Evolutionary conservation across 2,113 vertebrate species (phyloP).

Genomic region (Neogobius melanostomus): DNA sequence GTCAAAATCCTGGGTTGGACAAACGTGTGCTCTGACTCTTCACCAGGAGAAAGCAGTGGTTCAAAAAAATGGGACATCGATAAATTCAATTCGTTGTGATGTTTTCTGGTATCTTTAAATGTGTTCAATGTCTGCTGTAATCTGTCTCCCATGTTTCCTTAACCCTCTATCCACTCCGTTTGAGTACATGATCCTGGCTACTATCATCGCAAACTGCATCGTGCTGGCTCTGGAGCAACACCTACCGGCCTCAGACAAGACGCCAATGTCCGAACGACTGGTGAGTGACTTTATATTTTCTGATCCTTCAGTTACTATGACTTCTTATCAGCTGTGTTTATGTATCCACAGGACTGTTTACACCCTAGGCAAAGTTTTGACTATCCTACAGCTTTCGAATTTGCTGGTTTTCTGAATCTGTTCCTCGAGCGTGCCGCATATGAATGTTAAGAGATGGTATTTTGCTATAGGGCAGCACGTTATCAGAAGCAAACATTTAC

Average conservation of each 20-base stretch:
- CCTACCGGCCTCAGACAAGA: slow-evolving; percentile 92
- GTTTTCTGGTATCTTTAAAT: neutral
- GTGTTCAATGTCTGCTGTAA: slow-evolving; percentile 2
- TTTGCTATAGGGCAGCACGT: neutral
- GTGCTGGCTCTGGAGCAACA: slow-evolving; percentile 96
- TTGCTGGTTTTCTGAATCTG: neutral
- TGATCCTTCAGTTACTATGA: neutral
- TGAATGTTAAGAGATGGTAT: neutral
- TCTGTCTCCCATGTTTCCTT: slow-evolving; percentile 67
- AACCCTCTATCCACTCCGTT: slow-evolving; percentile 89
- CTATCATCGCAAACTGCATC: slow-evolving; percentile 98
- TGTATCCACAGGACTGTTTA: neutral
- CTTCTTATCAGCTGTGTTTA: neutral
- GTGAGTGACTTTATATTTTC: slow-evolving; percentile 76
- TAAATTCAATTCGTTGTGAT: neutral
- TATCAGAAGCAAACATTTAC: neutral
- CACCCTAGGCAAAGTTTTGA: neutral
- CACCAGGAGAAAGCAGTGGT: no score
- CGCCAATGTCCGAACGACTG: slow-evolving; percentile 94
- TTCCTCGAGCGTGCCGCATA: neutral
- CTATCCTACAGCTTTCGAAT: neutral
- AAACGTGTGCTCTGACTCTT: no score
- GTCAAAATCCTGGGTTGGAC: no score
- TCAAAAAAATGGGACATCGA: no score
- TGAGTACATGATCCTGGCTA: slow-evolving; percentile 98